These are phyloP conservation scores for Labia minor DNA, from an alignment of 2,888 invertebrate genomes.

Conservation along the genomic window DNA sequence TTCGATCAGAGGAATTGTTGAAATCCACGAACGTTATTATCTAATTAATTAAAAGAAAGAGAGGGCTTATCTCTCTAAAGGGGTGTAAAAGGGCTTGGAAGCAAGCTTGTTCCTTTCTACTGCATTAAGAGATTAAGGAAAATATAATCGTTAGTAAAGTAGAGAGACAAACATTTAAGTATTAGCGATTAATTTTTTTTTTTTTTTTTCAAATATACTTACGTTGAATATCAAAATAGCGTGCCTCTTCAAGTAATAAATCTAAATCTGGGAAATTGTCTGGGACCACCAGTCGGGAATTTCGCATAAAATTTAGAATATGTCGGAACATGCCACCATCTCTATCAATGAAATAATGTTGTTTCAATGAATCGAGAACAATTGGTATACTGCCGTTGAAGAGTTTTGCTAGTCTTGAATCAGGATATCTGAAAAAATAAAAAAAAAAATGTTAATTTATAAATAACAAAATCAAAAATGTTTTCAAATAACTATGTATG, in stretches of 20 bases:
- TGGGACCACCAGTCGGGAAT: conserved; percentile 76
- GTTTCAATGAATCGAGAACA: conserved; percentile 88
- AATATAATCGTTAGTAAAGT: too few relatives aligned
- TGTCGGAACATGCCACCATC: conserved; percentile 97
- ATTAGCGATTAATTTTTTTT: too few relatives aligned
- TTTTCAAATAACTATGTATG: too few relatives aligned
- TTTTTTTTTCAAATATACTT: conserved; percentile 39
- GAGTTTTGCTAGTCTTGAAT: conserved; percentile 81
- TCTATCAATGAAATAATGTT: conserved; percentile 97
- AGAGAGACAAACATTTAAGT: too few relatives aligned
- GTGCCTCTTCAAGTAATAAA: conserved; percentile 78
- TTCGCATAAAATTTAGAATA: conserved; percentile 91
- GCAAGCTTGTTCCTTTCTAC: too few relatives aligned
- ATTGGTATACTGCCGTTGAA: conserved; percentile 94
- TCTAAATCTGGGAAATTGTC: conserved; percentile 78
- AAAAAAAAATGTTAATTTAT: conserved; percentile 16
- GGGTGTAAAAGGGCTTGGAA: too few relatives aligned
- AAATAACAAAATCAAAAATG: too few relatives aligned
- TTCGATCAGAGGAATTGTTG: too few relatives aligned
- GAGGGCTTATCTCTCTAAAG: too few relatives aligned
- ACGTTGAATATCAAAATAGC: conserved; percentile 82
- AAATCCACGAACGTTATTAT: too few relatives aligned
- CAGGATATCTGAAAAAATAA: conserved; percentile 81
- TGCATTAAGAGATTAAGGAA: too few relatives aligned
- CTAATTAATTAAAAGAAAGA: too few relatives aligned